phyloP scores from a whole-genome alignment of 2,113 vertebrate species.

The Ahaetulla prasina region DNA sequence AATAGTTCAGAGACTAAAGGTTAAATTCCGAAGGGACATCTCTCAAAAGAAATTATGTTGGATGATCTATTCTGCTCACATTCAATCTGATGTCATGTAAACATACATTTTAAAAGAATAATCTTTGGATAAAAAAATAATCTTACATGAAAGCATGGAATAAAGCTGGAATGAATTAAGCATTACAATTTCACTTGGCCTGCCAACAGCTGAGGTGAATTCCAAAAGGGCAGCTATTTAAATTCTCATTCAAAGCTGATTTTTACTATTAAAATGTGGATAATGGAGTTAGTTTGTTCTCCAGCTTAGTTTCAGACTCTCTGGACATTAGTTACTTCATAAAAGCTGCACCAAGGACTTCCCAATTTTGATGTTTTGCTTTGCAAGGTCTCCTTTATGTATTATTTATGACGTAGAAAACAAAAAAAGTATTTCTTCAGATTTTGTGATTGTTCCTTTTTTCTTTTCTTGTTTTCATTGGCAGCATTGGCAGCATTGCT shows the following conservation, averaged over 20 bases:
- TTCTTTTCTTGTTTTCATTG: background rate
- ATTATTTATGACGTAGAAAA: background rate
- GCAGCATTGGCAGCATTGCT: too few species aligned
- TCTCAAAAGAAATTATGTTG: background rate
- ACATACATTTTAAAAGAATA: background rate
- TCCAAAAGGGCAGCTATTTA: background rate
- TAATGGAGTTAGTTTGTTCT: background rate
- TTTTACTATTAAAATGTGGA: background rate
- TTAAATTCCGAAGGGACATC: background rate
- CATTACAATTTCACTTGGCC: background rate
- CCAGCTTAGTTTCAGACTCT: background rate
- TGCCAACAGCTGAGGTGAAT: background rate
- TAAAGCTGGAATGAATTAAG: background rate
- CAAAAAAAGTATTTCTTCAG: background rate
- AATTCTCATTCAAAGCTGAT: background rate
- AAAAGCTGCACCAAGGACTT: background rate
- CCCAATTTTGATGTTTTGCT: background rate
- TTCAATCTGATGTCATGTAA: background rate
- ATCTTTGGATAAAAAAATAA: background rate
- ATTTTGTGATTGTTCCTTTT: background rate
- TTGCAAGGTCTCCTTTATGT: background rate
- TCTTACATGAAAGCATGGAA: background rate
- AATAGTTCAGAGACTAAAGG: conserved; percentile 18
- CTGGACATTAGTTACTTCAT: background rate
- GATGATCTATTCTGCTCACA: background rate